phyloP scores from a whole-genome alignment of 2,888 invertebrate species.

The Clanis bilineata region DNA sequence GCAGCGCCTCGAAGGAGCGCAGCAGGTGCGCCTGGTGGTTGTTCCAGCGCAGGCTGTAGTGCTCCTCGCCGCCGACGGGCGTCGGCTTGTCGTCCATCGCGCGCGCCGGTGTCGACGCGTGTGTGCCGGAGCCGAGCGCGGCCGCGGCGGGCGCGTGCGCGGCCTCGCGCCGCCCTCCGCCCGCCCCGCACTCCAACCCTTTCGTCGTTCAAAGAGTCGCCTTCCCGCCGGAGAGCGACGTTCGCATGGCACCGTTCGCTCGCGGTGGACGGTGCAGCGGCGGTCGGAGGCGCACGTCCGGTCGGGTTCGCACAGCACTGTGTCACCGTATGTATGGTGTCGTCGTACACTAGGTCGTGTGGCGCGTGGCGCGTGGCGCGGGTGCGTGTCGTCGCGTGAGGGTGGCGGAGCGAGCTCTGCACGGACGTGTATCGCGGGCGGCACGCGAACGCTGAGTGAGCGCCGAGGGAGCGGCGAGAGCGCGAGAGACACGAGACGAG shows the following conservation, averaged over 20 bases:
- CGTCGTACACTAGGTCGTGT: constrained; percentile 22
- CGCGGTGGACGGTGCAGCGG: constrained; percentile 39
- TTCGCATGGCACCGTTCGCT: constrained; percentile 59
- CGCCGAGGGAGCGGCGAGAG: constrained; percentile 24
- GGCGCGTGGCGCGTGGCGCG: constrained; percentile 47
- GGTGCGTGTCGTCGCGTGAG: constrained; percentile 42
- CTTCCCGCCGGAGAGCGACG: constrained; percentile 61
- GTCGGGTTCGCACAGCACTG: constrained; percentile 43
- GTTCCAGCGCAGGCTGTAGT: constrained; percentile 96
- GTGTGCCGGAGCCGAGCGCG: constrained; percentile 53
- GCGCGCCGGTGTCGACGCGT: constrained; percentile 64
- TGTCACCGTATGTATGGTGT: constrained; percentile 46
- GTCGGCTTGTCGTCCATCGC: constrained; percentile 77
- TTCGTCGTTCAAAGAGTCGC: constrained; percentile 67
- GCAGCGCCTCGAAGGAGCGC: constrained; percentile 92
- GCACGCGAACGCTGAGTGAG: constrained; percentile 61
- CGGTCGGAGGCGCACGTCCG: constrained; percentile 30
- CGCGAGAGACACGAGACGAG: constrained; percentile 38
- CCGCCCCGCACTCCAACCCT: constrained; percentile 73
- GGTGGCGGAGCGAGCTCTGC: constrained; percentile 44
- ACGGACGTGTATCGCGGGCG: constrained; percentile 65
- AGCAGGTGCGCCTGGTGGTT: constrained; percentile 95
- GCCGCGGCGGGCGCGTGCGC: constrained; percentile 54
- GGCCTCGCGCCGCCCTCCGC: constrained; percentile 70
- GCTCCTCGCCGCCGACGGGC: constrained; percentile 84